Conservation (phyloP, 2,888 invertebrate species). For the Netelia fuscicornis region DNA sequence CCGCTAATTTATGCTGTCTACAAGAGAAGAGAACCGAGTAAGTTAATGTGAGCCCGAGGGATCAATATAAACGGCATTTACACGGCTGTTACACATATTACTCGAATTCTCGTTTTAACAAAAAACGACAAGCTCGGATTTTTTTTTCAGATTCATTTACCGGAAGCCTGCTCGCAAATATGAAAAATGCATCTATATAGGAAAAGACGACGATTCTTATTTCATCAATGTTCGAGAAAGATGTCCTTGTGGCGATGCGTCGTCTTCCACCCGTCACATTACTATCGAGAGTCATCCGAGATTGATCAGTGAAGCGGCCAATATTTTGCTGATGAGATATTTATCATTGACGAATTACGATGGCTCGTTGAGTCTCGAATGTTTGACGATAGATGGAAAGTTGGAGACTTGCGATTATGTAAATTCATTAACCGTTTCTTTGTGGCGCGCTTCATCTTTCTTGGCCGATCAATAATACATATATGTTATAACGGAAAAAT, state of each 20-base stretch:
- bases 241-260: slow-evolving; percentile 81
- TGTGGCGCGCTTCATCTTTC: background rate
- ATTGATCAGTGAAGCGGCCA: slow-evolving; percentile 88
- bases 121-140: background rate
- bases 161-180: slow-evolving; percentile 83
- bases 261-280: slow-evolving; percentile 80
- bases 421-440: slow-evolving; percentile 75
- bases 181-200: slow-evolving; percentile 86
- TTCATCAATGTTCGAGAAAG: slow-evolving; percentile 86
- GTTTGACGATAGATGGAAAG: slow-evolving; percentile 87
- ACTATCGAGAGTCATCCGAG: slow-evolving; percentile 16
- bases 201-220: slow-evolving; percentile 86
- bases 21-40: slow-evolving; percentile 88
- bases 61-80: background rate
- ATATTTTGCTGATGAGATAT: slow-evolving; percentile 87
- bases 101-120: background rate
- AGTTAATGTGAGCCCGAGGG: background rate
- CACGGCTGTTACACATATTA: background rate
- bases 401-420: slow-evolving; percentile 88
- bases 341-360: slow-evolving; percentile 86
- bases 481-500: background rate
- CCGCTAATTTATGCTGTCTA: slow-evolving; percentile 88
- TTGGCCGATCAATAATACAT: background rate
- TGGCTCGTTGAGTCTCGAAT: slow-evolving; percentile 87
- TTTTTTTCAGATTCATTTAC: slow-evolving; percentile 84